Conservation (phyloP, 2,797 vertebrate genomes). For the Gymnocypris eckloni region DNA sequence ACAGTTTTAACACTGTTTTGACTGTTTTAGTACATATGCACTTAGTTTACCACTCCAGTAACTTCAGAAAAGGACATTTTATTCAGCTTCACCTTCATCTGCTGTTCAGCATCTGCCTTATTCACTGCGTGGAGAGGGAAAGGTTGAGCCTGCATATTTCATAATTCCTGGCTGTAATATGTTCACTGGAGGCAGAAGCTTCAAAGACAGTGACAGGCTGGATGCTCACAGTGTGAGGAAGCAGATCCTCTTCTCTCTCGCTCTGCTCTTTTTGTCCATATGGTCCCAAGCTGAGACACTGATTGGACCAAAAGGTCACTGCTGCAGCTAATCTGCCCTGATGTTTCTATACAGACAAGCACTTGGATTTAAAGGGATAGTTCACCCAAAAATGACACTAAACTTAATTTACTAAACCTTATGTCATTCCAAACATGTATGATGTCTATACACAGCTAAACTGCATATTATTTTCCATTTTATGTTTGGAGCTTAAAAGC, state of each 20-base stretch:
- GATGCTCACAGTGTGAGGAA: conserved; percentile 34
- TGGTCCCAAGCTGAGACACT: conserved; percentile 49
- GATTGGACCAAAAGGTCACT: conserved; percentile 59
- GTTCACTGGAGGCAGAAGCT: conserved; percentile 47
- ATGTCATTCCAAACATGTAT: not conserved
- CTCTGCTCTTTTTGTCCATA: conserved; percentile 49
- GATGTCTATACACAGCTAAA: not conserved
- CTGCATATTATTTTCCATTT: not conserved
- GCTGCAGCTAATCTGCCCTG: conserved; percentile 43
- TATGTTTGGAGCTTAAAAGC: not conserved
- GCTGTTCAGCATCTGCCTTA: conserved; percentile 66
- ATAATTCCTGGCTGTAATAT: conserved; percentile 48
- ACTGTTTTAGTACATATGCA: not conserved
- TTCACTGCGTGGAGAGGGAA: conserved; percentile 63
- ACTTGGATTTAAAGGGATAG: conserved; percentile 26
- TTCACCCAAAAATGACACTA: not conserved
- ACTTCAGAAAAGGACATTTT: conserved; percentile 23
- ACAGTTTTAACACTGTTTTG: not conserved
- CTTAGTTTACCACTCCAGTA: not conserved
- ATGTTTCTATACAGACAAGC: conserved; percentile 33
- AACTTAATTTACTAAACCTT: not conserved
- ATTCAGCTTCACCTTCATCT: conserved; percentile 57
- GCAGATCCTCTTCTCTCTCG: conserved; percentile 39
- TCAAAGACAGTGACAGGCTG: conserved; percentile 43
- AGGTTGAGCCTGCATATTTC: conserved; percentile 63